A percentile compares a stretch with the other conserved stretches of the same genome.
These are phyloP conservation scores for Philaenus spumarius DNA, from an alignment of 1,140 invertebrate genomes.

Conservation along the genomic window DNA sequence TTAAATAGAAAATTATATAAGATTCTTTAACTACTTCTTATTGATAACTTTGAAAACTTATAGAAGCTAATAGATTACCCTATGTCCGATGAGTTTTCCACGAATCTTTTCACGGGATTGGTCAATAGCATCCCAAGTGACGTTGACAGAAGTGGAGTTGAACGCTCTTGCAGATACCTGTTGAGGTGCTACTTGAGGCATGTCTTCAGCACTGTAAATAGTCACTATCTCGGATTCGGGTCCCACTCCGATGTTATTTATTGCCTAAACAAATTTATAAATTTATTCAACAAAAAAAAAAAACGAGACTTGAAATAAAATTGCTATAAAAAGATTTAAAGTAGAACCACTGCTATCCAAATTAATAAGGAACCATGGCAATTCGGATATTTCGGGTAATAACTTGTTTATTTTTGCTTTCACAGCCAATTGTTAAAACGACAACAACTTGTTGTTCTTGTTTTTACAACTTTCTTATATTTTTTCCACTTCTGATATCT, in stretches of 20 bases:
- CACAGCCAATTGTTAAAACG: too few relatives aligned
- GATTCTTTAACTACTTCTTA: too few relatives aligned
- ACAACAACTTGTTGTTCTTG: too few relatives aligned
- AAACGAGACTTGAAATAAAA: too few relatives aligned
- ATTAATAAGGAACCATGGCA: neutral
- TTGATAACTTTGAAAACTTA: too few relatives aligned
- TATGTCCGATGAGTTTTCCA: constrained; percentile 86
- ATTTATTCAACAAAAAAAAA: too few relatives aligned
- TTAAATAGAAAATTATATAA: too few relatives aligned
- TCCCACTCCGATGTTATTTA: constrained; percentile 75
- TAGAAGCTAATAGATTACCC: constrained; percentile 57
- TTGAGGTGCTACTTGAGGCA: constrained; percentile 86
- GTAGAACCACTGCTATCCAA: too few relatives aligned
- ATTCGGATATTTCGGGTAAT: neutral
- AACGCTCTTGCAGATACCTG: constrained; percentile 65
- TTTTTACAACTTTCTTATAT: too few relatives aligned
- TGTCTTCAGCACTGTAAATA: constrained; percentile 91
- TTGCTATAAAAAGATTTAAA: neutral
- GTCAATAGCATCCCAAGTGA: constrained; percentile 85
- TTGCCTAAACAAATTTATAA: constrained; percentile 47
- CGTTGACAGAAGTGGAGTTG: constrained; percentile 88
- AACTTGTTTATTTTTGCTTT: too few relatives aligned
- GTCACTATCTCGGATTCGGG: constrained; percentile 68
- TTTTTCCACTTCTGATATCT: too few relatives aligned
- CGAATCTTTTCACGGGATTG: constrained; percentile 75